These are phyloP conservation scores for Gymnothorax reevesii DNA, from an alignment of 2,797 vertebrate genomes.

Conservation along the genomic window DNA sequence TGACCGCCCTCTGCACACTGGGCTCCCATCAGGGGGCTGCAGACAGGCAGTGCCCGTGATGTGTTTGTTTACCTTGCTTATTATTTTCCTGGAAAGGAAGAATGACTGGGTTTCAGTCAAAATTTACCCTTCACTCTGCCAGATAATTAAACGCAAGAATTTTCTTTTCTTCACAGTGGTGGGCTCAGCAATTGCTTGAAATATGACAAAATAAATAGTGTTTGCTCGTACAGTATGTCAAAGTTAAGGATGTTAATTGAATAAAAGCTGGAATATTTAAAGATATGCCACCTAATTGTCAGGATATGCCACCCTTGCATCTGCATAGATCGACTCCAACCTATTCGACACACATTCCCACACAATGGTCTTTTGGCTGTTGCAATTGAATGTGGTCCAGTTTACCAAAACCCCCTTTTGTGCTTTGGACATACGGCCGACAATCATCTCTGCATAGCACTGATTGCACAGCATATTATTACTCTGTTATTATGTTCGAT, in stretches of 20 bases:
- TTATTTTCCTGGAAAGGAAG: background rate
- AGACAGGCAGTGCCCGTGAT: background rate
- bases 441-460: background rate
- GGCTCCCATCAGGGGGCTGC: background rate
- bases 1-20: background rate
- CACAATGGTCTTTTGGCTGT: background rate
- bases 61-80: background rate
- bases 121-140: background rate
- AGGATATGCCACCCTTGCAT: background rate
- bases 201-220: background rate
- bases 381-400: background rate
- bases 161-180: background rate
- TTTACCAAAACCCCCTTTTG: background rate
- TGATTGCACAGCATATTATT: background rate
- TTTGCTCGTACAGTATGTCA: background rate
- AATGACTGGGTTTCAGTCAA: background rate
- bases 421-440: no score
- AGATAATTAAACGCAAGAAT: background rate
- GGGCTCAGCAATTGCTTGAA: background rate
- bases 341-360: background rate
- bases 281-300: background rate
- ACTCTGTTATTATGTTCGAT: background rate
- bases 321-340: background rate
- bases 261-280: background rate
- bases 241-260: background rate